phyloP scores from a whole-genome alignment of 2,888 invertebrate species.

The Drosophila hawaiiensis region DNA sequence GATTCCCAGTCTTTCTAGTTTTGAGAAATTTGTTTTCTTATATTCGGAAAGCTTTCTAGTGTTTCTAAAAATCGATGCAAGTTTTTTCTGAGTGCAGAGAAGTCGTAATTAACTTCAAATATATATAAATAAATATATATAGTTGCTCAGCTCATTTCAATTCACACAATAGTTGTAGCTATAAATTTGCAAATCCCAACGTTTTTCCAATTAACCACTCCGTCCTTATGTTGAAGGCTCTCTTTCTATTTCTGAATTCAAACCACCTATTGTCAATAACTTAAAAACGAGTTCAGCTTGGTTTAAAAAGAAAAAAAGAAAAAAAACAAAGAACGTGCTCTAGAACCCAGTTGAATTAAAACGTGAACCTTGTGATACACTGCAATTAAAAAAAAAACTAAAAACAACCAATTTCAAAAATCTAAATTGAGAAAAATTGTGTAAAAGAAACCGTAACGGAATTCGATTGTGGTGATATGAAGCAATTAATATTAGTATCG shows the following conservation, averaged over 20 bases:
- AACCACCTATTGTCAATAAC: conserved; percentile 27
- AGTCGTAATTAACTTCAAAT: conserved; percentile 11
- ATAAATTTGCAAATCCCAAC: conserved; percentile 42
- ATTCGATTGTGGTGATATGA: conserved; percentile 70
- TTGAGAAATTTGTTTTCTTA: background rate
- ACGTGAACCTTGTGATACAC: conserved; percentile 61
- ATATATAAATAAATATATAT: background rate
- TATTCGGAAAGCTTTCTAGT: background rate
- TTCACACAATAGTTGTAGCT: background rate
- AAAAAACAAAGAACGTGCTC: conserved; percentile 38
- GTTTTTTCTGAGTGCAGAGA: background rate
- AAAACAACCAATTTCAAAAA: conserved; percentile 6
- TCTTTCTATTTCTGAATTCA: conserved; percentile 13
- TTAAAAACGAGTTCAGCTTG: conserved; percentile 21
- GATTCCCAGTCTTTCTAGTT: too few relatives aligned
- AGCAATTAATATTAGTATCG: conserved; percentile 76
- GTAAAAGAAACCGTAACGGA: conserved; percentile 26
- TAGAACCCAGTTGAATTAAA: conserved; percentile 14
- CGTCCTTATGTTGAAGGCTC: conserved; percentile 47
- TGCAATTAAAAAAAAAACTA: conserved; percentile 18
- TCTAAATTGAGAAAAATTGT: conserved; percentile 15
- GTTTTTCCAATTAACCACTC: conserved; percentile 46
- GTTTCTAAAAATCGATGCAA: background rate
- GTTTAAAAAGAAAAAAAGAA: conserved; percentile 1
- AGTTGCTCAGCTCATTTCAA: conserved; percentile 3